Conservation (phyloP, 2,113 vertebrate species). For the Pelmatolapia mariae region DNA sequence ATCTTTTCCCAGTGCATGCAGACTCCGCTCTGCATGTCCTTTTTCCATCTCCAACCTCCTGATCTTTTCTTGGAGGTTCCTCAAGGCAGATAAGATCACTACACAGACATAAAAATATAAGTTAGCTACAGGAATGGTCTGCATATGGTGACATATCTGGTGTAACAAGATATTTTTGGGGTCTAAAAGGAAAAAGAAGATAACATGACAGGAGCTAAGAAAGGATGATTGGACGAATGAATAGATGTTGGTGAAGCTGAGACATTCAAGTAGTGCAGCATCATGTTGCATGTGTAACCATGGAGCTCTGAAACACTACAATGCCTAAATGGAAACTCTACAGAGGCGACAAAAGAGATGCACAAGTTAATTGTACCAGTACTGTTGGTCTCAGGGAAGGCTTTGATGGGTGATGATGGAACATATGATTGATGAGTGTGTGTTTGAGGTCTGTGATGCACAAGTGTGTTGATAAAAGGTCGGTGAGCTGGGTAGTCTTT, state of each 20-base stretch:
- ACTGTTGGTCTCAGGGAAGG: slow-evolving; percentile 90
- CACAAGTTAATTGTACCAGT: slow-evolving; percentile 64
- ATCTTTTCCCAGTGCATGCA: slow-evolving; percentile 70
- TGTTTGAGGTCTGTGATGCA: slow-evolving; percentile 54
- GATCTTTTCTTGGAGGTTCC: slow-evolving; percentile 66
- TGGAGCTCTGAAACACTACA: slow-evolving; percentile 49
- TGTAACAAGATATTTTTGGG: neutral
- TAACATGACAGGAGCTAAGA: neutral
- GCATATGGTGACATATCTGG: neutral
- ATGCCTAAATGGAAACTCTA: slow-evolving; percentile 19
- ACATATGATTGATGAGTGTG: neutral
- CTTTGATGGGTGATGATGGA: slow-evolving; percentile 66
- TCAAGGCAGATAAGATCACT: slow-evolving; percentile 86
- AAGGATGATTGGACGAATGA: slow-evolving; percentile 1
- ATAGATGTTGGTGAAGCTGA: neutral
- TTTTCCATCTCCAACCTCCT: slow-evolving; percentile 81
- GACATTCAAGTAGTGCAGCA: slow-evolving; percentile 33
- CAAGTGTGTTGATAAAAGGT: slow-evolving; percentile 76
- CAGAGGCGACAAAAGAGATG: neutral
- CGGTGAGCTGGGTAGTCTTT: slow-evolving; percentile 78
- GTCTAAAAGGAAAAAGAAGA: neutral
- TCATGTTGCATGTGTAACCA: slow-evolving; percentile 64
- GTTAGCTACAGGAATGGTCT: neutral
- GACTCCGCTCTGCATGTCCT: slow-evolving; percentile 70
- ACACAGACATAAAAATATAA: neutral